A percentile compares a stretch with the other conserved stretches of the same genome.
These are phyloP conservation scores for Exocentrus adspersus DNA, from an alignment of 2,888 invertebrate species.

Conservation along the genomic window DNA sequence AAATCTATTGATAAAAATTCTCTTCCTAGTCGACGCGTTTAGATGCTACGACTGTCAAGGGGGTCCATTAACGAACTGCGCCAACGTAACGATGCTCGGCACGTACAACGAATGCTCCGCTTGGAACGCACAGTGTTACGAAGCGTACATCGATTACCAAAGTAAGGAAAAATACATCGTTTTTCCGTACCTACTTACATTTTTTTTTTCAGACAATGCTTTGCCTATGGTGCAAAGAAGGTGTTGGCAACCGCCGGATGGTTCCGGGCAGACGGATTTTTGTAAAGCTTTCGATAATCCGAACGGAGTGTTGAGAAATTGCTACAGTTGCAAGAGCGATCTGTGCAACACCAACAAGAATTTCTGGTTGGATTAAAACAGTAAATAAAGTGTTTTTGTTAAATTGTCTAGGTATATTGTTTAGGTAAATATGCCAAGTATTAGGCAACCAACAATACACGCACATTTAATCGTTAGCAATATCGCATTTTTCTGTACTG, in stretches of 20 bases:
- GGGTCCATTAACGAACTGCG: conserved; percentile 33
- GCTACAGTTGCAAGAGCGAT: not conserved
- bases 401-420: too few relatives aligned
- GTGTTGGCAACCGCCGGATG: conserved; percentile 33
- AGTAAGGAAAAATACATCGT: conserved; percentile 34
- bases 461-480: too few relatives aligned
- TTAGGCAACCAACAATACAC: too few relatives aligned
- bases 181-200: too few relatives aligned
- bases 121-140: conserved; percentile 34
- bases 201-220: conserved; percentile 32
- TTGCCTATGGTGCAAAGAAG: conserved; percentile 29
- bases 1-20: too few relatives aligned
- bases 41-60: conserved; percentile 34
- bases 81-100: not conserved
- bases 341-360: not conserved
- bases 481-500: too few relatives aligned
- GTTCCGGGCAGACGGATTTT: conserved; percentile 21
- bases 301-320: not conserved
- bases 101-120: conserved; percentile 13
- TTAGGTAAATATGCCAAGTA: too few relatives aligned
- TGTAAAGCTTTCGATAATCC: conserved; percentile 29
- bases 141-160: conserved; percentile 38
- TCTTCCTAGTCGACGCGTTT: not conserved
- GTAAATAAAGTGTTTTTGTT: too few relatives aligned
- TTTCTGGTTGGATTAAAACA: not conserved